Evolutionary conservation across 1,140 invertebrate species (phyloP).

Genomic region (Papilio xuthus): DNA sequence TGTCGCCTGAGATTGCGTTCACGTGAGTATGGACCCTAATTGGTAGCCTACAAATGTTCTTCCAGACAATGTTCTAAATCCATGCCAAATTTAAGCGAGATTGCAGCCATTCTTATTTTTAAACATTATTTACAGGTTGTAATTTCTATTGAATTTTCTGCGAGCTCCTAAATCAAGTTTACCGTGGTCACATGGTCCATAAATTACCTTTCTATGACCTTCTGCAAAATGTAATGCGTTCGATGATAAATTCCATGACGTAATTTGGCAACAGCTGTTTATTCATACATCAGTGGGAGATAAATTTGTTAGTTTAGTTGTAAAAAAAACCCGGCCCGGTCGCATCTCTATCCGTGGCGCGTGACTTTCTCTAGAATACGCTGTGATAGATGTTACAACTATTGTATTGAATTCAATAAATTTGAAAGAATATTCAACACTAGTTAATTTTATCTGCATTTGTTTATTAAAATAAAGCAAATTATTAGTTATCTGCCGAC

Average conservation of each 20-base stretch:
- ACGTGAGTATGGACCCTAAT: no score
- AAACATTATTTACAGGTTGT: no score
- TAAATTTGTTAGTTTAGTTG: conserved; percentile 13
- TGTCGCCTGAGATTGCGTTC: no score
- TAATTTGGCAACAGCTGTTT: conserved; percentile 11
- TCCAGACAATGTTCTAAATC: no score
- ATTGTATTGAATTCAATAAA: no score
- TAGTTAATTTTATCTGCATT: not conserved
- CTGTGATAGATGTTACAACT: no score
- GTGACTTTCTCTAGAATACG: not conserved
- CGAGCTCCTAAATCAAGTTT: not conserved
- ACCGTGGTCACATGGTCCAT: not conserved
- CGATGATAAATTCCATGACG: conserved; percentile 3
- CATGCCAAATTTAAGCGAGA: no score
- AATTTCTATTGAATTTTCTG: not conserved
- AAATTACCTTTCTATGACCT: conserved; percentile 3
- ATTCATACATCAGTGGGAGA: conserved; percentile 10
- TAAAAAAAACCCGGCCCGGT: not conserved
- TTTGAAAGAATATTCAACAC: not conserved
- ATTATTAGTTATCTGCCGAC: no score
- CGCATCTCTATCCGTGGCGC: not conserved
- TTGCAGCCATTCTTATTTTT: no score
- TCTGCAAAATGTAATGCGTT: not conserved
- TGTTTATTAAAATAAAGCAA: no score
- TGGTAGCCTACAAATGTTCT: no score